A percentile compares a stretch with the other conserved stretches of the same genome.
phyloP scores from a whole-genome alignment of 1,140 invertebrate species.

The Ruditapes philippinarum region DNA sequence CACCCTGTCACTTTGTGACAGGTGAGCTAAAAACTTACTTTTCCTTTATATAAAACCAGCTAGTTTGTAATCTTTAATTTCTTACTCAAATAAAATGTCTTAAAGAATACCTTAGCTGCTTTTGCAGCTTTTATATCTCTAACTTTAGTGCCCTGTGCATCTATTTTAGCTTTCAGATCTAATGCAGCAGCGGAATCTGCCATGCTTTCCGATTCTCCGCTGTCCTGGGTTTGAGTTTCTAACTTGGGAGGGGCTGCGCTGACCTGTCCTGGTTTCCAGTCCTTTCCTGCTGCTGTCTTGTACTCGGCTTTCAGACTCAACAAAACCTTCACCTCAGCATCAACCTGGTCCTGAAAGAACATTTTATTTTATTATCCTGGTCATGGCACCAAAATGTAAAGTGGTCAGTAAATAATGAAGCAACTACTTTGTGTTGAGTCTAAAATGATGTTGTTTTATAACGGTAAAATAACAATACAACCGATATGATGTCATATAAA shows the following conservation, averaged over 20 bases:
- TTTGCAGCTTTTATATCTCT: conserved; percentile 86
- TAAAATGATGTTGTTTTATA: no score
- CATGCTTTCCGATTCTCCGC: conserved; percentile 4
- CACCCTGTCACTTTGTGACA: no score
- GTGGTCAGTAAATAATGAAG: no score
- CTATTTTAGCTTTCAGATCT: conserved; percentile 85
- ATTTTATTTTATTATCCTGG: no score
- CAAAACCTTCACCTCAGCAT: conserved; percentile 92
- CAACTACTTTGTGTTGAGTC: no score
- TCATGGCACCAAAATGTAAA: no score
- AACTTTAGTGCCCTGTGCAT: conserved; percentile 87
- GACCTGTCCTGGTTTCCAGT: conserved; percentile 83
- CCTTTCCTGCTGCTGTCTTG: conserved; percentile 90
- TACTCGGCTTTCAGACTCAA: conserved; percentile 93
- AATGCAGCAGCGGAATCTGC: conserved; percentile 23
- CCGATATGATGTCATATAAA: no score
- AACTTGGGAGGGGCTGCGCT: conserved; percentile 35
- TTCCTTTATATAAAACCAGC: no score
- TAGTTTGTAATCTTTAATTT: no score
- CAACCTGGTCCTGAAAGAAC: conserved; percentile 86
- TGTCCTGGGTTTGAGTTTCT: neutral
- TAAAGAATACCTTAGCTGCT: conserved; percentile 81
- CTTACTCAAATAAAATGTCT: no score
- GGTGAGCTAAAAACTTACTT: no score
- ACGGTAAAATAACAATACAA: no score